Conservation (phyloP, 2,888 invertebrate genomes). For the Pyrrhosoma nymphula region DNA sequence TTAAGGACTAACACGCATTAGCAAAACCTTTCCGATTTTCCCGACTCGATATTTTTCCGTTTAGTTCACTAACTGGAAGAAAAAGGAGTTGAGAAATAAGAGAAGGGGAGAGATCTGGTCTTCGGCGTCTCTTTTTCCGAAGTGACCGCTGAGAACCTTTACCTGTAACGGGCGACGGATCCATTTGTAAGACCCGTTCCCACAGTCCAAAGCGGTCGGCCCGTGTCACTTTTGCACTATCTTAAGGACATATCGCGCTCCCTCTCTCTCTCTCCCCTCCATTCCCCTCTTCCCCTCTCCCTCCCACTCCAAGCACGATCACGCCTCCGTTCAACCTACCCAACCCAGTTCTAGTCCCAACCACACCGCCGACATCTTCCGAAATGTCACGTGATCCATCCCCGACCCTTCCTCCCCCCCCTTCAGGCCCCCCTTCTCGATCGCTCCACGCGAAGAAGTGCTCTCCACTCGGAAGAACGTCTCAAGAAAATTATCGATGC, state of each 20-base stretch:
- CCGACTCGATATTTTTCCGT: not conserved
- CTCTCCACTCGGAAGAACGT: not conserved
- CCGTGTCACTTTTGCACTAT: conserved; percentile 58
- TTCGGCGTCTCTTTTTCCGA: not conserved
- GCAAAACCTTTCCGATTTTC: conserved; percentile 5
- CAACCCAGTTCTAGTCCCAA: too few relatives aligned
- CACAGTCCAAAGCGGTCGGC: conserved; percentile 22
- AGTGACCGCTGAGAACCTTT: conserved; percentile 39
- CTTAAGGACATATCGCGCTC: conserved; percentile 17
- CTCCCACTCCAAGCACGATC: not conserved
- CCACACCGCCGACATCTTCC: not conserved
- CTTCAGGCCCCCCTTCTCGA: not conserved
- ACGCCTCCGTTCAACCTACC: not conserved
- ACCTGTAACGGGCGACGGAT: conserved; percentile 47
- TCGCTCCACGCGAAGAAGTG: not conserved
- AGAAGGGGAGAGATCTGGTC: not conserved
- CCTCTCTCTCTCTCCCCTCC: conserved; percentile 43
- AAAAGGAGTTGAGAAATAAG: too few relatives aligned
- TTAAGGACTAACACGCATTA: not conserved
- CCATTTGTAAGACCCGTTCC: conserved; percentile 54
- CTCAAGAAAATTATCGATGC: not conserved
- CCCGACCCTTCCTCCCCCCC: not conserved
- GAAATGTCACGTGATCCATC: not conserved
- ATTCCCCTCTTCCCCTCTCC: not conserved
- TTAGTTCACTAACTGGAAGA: not conserved